Evolutionary conservation across 1,140 invertebrate species (phyloP).

Genomic region (Trachelipus rathkii): DNA sequence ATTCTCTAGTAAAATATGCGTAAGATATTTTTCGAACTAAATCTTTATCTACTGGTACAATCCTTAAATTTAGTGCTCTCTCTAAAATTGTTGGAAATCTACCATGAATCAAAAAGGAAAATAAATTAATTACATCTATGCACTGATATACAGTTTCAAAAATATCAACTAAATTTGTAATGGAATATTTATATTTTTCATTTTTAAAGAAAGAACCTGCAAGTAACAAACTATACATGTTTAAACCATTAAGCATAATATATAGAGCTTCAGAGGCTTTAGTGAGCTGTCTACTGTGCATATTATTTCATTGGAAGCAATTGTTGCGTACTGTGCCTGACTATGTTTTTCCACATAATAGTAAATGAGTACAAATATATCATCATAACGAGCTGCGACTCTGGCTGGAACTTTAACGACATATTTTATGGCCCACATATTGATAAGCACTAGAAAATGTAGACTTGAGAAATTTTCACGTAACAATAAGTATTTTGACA

Average conservation of each 20-base stretch:
- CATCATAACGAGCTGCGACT: slow-evolving; percentile 34
- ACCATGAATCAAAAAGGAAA: slow-evolving; percentile 35
- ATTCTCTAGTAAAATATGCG: slow-evolving; percentile 39
- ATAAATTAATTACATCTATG: slow-evolving; percentile 29
- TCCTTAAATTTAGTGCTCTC: slow-evolving; percentile 27
- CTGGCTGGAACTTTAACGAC: slow-evolving; percentile 39
- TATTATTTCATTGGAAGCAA: slow-evolving; percentile 39
- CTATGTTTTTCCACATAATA: slow-evolving; percentile 25
- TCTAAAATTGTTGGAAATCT: slow-evolving; percentile 34
- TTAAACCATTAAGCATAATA: slow-evolving; percentile 34
- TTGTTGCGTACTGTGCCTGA: slow-evolving; percentile 42
- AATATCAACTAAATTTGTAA: slow-evolving; percentile 20
- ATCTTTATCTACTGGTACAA: slow-evolving; percentile 19
- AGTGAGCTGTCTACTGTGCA: neutral
- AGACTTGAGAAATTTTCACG: slow-evolving; percentile 35
- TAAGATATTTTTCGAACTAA: slow-evolving; percentile 36
- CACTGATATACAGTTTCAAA: slow-evolving; percentile 33
- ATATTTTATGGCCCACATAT: slow-evolving; percentile 28
- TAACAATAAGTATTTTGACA: slow-evolving; percentile 32
- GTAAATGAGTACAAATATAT: slow-evolving; percentile 31
- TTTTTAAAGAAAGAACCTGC: slow-evolving; percentile 20
- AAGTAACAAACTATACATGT: slow-evolving; percentile 22
- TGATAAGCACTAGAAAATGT: slow-evolving; percentile 31
- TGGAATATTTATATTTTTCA: slow-evolving; percentile 17
- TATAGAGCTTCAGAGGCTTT: slow-evolving; percentile 28